Base-by-base conservation (phyloP, 2,888 invertebrate genomes). In the Cantharis lateralis region DNA sequence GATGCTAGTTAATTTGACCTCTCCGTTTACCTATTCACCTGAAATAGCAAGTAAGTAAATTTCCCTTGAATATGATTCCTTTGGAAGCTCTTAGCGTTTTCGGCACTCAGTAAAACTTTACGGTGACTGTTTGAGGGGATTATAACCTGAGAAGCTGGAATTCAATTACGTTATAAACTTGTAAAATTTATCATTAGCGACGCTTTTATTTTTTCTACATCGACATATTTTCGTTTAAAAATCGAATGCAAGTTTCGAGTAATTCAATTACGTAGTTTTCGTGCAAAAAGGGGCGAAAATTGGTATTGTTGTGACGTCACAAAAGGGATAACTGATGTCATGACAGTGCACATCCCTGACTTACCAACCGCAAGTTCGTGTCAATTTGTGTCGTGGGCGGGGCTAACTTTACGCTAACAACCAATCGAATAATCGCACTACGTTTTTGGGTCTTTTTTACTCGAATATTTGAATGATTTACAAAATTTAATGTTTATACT, bases 1-100 rank as follows among this genome's bases (percentile, higher is more conserved):
- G 70, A 68, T 74, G 73, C 66, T 70, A 71, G 74, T 75, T 77
- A 77, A 77, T 77, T 77, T 74, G 75, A n/a, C 72, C 74, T 75
- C 71, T 77, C 26, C 75, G 71, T 77, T 77, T 77, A 77, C 75
- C 77, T 75, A 68, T 75, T 71, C 75, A 77, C 77, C 77, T 77
- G 74, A 75, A 78, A 72, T 63, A 72, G 72, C 75, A 75, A 68
- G 62, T 75, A 71, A 72, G 70, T 69, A 68, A 71, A 62, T 62
- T 74, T 69, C 32, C 73, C 62, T 70, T 68, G 74, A 77, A 74
- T 77, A 64, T 68, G 72, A 74, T 77, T 70, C 77, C 71, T 77
- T 77, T 77, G 28, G 70, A 74, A 71, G 73, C 70, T 70, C 74
- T 71, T 62, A 72, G 75, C 77, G 28, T 70, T 71, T 48, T 48